A percentile compares a stretch with the other conserved stretches of the same genome.
These are phyloP conservation scores for Dromas ardeola DNA, from an alignment of 2,113 vertebrate species.

Conservation along the genomic window DNA sequence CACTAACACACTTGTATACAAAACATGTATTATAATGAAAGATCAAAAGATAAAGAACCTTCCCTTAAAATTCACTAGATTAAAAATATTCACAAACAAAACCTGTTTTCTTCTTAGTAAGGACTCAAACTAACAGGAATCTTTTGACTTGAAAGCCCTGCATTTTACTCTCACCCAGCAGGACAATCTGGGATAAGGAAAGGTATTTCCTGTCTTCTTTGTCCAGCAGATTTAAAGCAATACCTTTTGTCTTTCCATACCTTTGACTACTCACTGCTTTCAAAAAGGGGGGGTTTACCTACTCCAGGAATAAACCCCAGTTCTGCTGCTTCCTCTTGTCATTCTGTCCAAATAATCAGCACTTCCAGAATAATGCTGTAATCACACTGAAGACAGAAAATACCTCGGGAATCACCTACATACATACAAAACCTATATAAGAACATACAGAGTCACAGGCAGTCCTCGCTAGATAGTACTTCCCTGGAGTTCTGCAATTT, in stretches of 20 bases:
- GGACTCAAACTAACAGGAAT: background rate
- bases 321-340: background rate
- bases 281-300: background rate
- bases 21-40: background rate
- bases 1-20: background rate
- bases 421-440: background rate
- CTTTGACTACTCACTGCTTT: background rate
- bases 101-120: background rate
- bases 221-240: background rate
- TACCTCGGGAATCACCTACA: accelerated
- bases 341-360: background rate
- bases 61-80: background rate
- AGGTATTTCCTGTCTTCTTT: conserved; percentile 12
- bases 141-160: background rate
- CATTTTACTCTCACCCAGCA: background rate
- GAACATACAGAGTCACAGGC: accelerated
- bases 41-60: background rate
- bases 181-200: background rate
- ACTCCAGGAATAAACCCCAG: background rate
- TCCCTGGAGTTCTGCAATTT: background rate
- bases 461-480: background rate
- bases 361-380: background rate
- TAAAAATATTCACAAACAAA: background rate
- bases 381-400: background rate
- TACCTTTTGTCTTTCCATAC: background rate